Evolutionary conservation across 37 sponge, comb jelly and placozoan genomes (phyloP).

Genomic region (Cliona cf. orientalis): DNA sequence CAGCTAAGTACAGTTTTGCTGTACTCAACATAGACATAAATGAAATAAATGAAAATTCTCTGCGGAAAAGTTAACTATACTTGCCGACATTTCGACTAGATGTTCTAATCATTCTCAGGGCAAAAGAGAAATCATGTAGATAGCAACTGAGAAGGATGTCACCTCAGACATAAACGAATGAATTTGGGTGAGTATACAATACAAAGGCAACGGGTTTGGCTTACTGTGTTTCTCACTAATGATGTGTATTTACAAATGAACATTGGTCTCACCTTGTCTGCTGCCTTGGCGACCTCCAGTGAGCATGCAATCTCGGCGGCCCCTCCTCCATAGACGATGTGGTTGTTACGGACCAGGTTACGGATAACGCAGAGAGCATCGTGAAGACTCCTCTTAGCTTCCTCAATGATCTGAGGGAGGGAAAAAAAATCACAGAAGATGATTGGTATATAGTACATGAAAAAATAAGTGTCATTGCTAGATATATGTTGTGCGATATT

Average conservation of each 20-base stretch:
- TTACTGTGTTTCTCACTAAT: background rate
- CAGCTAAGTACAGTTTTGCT: background rate
- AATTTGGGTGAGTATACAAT: background rate
- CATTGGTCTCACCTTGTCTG: conserved; percentile 96
- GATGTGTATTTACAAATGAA: background rate
- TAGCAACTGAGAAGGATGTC: background rate
- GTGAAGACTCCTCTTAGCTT: conserved; percentile 96
- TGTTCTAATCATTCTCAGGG: no score
- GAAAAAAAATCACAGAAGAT: background rate
- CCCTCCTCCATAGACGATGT: conserved; percentile 97
- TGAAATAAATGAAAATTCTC: no score
- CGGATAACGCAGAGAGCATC: conserved; percentile 98
- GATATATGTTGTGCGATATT: no score
- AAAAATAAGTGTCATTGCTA: no score
- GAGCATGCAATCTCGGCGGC: conserved; percentile 92
- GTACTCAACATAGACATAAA: background rate
- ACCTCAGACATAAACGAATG: background rate
- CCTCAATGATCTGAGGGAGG: conserved; percentile 87
- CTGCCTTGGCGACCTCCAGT: conserved; percentile 88
- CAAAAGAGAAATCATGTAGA: background rate
- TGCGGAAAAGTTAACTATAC: background rate
- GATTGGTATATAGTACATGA: background rate
- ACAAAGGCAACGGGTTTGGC: background rate
- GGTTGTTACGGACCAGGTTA: conserved; percentile 91
- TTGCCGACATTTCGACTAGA: background rate